Evolutionary conservation across 2,888 invertebrate genomes (phyloP).

Genomic region (Anticlea derivata): DNA sequence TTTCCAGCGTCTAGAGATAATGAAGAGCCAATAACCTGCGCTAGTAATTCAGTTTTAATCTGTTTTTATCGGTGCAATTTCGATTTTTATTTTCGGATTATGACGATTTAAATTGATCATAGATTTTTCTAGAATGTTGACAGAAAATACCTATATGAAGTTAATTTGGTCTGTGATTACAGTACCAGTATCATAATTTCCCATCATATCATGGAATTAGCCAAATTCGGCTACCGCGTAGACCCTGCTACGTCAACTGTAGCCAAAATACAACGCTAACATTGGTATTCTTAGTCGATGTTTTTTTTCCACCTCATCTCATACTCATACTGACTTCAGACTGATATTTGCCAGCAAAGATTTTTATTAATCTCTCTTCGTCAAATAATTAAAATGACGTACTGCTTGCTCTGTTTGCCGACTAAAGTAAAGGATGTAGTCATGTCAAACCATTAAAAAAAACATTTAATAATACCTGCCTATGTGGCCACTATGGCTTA

Average conservation of each 20-base stretch:
- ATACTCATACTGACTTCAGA: neutral
- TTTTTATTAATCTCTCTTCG: too few relatives aligned
- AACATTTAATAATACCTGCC: too few relatives aligned
- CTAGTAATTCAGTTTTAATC: neutral
- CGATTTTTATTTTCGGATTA: neutral
- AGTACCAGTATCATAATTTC: too few relatives aligned
- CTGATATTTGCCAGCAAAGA: too few relatives aligned
- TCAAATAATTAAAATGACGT: too few relatives aligned
- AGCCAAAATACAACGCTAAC: neutral
- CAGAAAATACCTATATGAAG: too few relatives aligned
- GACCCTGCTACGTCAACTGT: neutral
- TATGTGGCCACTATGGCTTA: too few relatives aligned
- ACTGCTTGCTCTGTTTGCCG: too few relatives aligned
- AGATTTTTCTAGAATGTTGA: neutral
- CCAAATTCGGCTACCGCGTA: conserved; percentile 2
- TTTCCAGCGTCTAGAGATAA: conserved; percentile 31
- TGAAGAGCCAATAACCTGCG: conserved; percentile 21
- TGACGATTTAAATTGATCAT: neutral
- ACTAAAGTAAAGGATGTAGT: too few relatives aligned
- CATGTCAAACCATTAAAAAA: too few relatives aligned
- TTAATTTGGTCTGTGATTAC: too few relatives aligned
- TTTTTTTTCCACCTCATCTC: neutral
- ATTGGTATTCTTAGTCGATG: too few relatives aligned
- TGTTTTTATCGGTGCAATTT: conserved; percentile 1
- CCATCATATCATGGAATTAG: neutral